Base-by-base conservation (phyloP, 2,888 invertebrate species). In the Cantharis flavilabris region DNA sequence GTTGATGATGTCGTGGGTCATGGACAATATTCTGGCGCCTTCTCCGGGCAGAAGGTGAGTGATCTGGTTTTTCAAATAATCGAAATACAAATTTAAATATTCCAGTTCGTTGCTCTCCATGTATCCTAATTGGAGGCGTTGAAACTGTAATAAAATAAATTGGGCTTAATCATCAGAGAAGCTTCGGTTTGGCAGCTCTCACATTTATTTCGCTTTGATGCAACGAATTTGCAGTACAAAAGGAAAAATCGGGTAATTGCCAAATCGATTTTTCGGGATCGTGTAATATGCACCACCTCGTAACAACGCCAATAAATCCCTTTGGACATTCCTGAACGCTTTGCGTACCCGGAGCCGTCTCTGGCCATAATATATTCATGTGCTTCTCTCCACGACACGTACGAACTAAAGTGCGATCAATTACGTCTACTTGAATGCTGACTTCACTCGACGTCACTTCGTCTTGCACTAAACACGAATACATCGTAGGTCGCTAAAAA, bases 211-310 rank as follows among this genome's bases (percentile, higher is more conserved):
- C 93, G 80, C 93, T 92, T 82, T 91, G 88, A 72, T 91, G 88
- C 30, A 95, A 86, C 1, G 92, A 90, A 83, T 93, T 92, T 28
- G 93, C 91, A 23, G 93, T 89, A 85, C 96, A 96, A 18, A 90
- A 90, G 1, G 95, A 94, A 85, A 95, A 96, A 86, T 96, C 94
- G 0, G 96, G 94, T 67, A 90, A 87, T 82, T 92, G 91, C 96
- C 96, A 96, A 80, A 92, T 92, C 0, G 94, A 93, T 20, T 91
- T 92, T 49, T 91, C 92, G 14, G 91, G 89, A 82, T 92, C 92
- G 49, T 89, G 89, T 83, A 93, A 90, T 63, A 90, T 89, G 83
- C 94, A 94, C 33, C 90, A 88, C 69, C 93, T 87, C 1, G 87
- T 86, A 5, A 90, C 90, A 49, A 88, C 87, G 0, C 91, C 91